These are phyloP conservation scores for Saxicola maurus DNA, from an alignment of 2,797 vertebrate species.

Conservation along the genomic window DNA sequence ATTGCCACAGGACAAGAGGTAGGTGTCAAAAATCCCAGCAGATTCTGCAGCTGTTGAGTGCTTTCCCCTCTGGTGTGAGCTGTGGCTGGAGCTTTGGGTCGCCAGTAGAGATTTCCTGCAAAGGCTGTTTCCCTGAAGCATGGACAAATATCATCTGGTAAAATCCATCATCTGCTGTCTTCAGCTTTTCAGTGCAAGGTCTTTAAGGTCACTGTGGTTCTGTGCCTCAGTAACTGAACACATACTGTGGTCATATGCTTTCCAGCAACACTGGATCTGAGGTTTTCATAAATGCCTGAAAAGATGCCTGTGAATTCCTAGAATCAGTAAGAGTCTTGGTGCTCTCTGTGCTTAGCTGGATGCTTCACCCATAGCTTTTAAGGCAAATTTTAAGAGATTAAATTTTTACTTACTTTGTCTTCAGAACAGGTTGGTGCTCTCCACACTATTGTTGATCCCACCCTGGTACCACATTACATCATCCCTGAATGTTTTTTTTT, in stretches of 20 bases:
- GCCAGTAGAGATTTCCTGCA: not conserved
- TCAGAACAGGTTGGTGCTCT: not conserved
- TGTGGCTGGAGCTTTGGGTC: not conserved
- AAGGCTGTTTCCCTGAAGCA: not conserved
- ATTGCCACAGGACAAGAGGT: conserved; percentile 97
- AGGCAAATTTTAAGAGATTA: not conserved
- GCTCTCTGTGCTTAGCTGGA: not conserved
- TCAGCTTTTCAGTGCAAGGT: not conserved
- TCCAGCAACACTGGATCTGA: not conserved
- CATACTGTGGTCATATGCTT: not conserved
- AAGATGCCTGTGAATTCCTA: not conserved
- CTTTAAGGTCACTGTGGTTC: not conserved
- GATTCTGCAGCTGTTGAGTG: not conserved
- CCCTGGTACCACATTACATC: not conserved
- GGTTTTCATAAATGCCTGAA: not conserved
- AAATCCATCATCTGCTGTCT: not conserved
- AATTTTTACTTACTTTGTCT: not conserved
- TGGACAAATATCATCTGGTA: not conserved
- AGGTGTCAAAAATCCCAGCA: not conserved
- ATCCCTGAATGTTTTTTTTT: not conserved
- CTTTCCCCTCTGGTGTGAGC: not conserved
- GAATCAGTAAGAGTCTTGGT: not conserved
- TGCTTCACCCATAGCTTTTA: not conserved
- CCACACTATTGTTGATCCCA: not conserved
- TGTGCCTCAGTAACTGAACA: not conserved